A percentile compares a stretch with the other conserved stretches of the same genome.
Evolutionary conservation across 2,113 vertebrate species (phyloP).

Genomic region (Tamias sibiricus): DNA sequence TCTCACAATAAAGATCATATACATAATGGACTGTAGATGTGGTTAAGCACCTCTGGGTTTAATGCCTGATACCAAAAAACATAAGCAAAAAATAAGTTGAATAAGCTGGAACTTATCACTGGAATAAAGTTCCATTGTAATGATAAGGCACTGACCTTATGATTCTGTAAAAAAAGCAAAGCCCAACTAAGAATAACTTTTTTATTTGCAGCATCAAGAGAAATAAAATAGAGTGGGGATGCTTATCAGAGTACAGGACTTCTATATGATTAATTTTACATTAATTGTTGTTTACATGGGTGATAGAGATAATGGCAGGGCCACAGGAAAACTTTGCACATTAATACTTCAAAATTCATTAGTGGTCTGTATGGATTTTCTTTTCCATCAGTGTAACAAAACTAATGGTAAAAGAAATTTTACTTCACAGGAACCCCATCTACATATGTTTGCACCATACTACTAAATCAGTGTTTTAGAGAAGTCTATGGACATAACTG

Average conservation of each 20-base stretch:
- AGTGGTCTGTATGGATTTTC: slow-evolving; percentile 43
- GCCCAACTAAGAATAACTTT: slow-evolving; percentile 59
- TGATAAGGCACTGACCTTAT: slow-evolving; percentile 14
- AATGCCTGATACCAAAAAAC: too few relatives aligned
- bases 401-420: not conserved
- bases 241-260: slow-evolving; percentile 69
- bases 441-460: not conserved
- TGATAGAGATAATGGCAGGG: slow-evolving; percentile 70
- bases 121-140: slow-evolving; percentile 52
- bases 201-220: slow-evolving; percentile 72
- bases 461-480: slow-evolving; percentile 37
- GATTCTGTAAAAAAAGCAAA: slow-evolving; percentile 48
- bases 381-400: slow-evolving; percentile 62
- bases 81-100: slow-evolving; percentile 21
- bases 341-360: slow-evolving; percentile 49
- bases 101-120: slow-evolving; percentile 55
- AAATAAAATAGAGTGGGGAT: slow-evolving; percentile 73
- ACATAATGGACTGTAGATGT: too few relatives aligned
- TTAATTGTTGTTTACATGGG: slow-evolving; percentile 74
- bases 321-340: slow-evolving; percentile 62
- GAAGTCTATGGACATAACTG: slow-evolving; percentile 1
- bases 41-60: too few relatives aligned
- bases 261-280: slow-evolving; percentile 80
- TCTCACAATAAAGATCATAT: too few relatives aligned
- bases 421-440: not conserved